Evolutionary conservation across 2,797 vertebrate genomes (phyloP).

Genomic region (Myoxocephalus aenaeus): DNA sequence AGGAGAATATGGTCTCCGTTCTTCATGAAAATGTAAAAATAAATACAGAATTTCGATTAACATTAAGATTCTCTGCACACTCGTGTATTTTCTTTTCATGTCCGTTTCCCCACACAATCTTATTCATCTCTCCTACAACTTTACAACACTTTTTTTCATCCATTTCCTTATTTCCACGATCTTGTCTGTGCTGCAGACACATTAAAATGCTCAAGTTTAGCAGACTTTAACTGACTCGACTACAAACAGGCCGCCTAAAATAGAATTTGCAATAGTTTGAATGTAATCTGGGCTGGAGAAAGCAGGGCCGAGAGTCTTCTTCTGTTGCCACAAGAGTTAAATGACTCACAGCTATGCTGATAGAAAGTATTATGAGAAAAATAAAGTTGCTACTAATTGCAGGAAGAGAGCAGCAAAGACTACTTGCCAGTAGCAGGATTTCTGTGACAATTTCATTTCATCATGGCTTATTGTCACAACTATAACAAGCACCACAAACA

Average conservation of each 20-base stretch:
- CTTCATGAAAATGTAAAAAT: slow-evolving; percentile 24
- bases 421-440: not conserved
- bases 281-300: not conserved
- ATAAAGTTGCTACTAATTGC: not conserved
- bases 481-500: not conserved
- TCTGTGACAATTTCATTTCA: not conserved
- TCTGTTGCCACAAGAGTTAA: slow-evolving; percentile 1
- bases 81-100: not conserved
- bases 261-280: slow-evolving; percentile 1
- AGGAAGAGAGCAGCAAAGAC: not conserved
- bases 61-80: not conserved
- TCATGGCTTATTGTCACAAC: not conserved
- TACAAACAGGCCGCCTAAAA: slow-evolving; percentile 14
- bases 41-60: slow-evolving; percentile 11
- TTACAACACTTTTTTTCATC: slow-evolving; percentile 24
- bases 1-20: not conserved
- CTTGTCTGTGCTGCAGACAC: slow-evolving; percentile 1
- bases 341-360: not conserved
- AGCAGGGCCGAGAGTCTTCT: not conserved
- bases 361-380: not conserved
- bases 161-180: slow-evolving; percentile 1
- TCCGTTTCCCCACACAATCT: not conserved
- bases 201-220: not conserved
- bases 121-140: slow-evolving; percentile 14
- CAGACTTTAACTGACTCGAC: not conserved